Evolutionary conservation across 30 jellyfish, hydroid and myxozoan genomes (phyloP), one percentile per base, ranked within the genome.

Genomic region (Hydractinia symbiolongicarpus): DNA sequence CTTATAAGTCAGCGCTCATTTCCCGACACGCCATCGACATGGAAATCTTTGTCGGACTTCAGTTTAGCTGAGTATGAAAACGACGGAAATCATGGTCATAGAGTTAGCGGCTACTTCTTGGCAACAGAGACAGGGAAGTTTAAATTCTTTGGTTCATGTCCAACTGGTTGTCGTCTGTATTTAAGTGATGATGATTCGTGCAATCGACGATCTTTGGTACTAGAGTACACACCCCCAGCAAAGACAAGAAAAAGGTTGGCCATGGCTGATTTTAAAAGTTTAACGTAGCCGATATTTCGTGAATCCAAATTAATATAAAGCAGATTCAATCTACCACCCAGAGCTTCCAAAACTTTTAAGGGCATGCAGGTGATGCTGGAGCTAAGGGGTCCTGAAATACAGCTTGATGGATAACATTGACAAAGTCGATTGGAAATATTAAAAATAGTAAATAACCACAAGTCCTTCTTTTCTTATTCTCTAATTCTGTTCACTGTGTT

Each of bases 41-140:
- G 93, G 44, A 66, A 85, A 69, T 79, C 96, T 50, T 69, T 93
- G 7, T 52, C 79, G 50, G 95, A 93, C 72, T 93, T 93, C 52
- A 95, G 82, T 58, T 78, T 87, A 44, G 72, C 82, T 7, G 95
- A 88, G 11, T 55, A 82, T 51, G 95, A 83, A 55, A 60, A 67
- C 56, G 87, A 73, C 20, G 69, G 89, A n/a, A 67, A 84, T 30
- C 78, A 83, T 14, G 98, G 98, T 5, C 98, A 93, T 55, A 88
- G 92, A 54, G 60, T 88, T 8, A 83, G 97, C 50, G 98, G 98
- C 17, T 93, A 93, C 54, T 93, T 87, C 67, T 79, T 93, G 9
- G 98, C 98, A 74, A 89, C 91, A 17, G 98, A 93, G 77, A 87
- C 98, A 0, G 98, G 98, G 16, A 87, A 88, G 61, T 81, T 67